Evolutionary conservation across 2,888 invertebrate genomes (phyloP).

Genomic region (Oligia strigilis): DNA sequence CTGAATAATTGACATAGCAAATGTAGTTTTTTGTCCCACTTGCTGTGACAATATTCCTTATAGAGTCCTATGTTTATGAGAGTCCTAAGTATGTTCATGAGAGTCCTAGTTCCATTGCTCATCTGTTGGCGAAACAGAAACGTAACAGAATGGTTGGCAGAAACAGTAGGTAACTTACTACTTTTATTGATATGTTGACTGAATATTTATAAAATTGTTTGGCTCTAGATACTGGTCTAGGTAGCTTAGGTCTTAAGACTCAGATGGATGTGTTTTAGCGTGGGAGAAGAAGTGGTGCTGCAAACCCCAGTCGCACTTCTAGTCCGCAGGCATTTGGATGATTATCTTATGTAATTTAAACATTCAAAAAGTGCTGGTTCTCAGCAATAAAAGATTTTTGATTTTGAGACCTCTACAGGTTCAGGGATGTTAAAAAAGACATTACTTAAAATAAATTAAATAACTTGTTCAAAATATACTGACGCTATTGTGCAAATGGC

Average conservation of each 20-base stretch:
- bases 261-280: neutral
- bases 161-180: neutral
- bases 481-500: neutral
- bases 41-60: neutral
- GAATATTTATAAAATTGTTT: neutral
- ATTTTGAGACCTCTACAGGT: too few relatives aligned
- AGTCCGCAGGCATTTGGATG: neutral
- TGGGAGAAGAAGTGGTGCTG: neutral
- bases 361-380: too few relatives aligned
- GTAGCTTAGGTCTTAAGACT: too few relatives aligned
- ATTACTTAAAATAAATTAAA: neutral
- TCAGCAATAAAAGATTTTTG: neutral
- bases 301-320: neutral
- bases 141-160: too few relatives aligned
- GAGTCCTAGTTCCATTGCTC: neutral
- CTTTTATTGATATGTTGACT: neutral
- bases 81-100: too few relatives aligned
- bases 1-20: neutral
- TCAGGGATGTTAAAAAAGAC: neutral
- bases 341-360: neutral
- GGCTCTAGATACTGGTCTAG: neutral
- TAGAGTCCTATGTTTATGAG: neutral
- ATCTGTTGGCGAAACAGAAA: neutral
- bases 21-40: neutral
- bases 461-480: neutral